Evolutionary conservation across 2,888 invertebrate genomes (phyloP).

Genomic region (Actias luna): DNA sequence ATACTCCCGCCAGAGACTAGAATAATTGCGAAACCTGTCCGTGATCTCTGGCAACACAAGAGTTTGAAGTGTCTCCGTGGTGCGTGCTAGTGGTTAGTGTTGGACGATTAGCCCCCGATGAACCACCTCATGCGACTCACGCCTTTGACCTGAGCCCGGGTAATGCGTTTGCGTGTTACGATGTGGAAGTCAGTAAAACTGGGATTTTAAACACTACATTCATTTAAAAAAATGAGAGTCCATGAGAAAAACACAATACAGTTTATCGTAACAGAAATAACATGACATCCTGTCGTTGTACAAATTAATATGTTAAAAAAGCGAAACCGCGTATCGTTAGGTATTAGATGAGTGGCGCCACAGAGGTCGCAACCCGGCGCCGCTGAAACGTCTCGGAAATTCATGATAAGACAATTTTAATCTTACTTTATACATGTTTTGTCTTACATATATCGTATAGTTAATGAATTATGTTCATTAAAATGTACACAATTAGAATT

Average conservation of each 20-base stretch:
- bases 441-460: not conserved
- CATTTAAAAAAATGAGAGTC: too few species aligned
- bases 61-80: too few species aligned
- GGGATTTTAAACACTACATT: too few species aligned
- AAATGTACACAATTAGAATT: not conserved
- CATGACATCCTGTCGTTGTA: slow-evolving; percentile 14
- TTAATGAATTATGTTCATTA: not conserved
- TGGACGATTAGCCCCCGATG: too few species aligned
- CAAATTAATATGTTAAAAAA: slow-evolving; percentile 11
- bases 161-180: too few species aligned
- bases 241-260: not conserved
- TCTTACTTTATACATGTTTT: slow-evolving; percentile 20
- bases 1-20: too few species aligned
- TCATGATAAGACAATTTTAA: slow-evolving; percentile 37
- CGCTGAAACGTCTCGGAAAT: slow-evolving; percentile 36
- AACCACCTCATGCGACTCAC: too few species aligned
- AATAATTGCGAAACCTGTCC: too few species aligned
- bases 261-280: slow-evolving; percentile 15
- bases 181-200: too few species aligned
- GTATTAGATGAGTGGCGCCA: slow-evolving; percentile 48
- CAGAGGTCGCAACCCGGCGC: slow-evolving; percentile 41
- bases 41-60: too few species aligned
- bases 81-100: too few species aligned
- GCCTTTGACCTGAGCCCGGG: too few species aligned
- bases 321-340: slow-evolving; percentile 29